Conservation (phyloP, 2,888 invertebrate genomes). For the Phalera bucephala region DNA sequence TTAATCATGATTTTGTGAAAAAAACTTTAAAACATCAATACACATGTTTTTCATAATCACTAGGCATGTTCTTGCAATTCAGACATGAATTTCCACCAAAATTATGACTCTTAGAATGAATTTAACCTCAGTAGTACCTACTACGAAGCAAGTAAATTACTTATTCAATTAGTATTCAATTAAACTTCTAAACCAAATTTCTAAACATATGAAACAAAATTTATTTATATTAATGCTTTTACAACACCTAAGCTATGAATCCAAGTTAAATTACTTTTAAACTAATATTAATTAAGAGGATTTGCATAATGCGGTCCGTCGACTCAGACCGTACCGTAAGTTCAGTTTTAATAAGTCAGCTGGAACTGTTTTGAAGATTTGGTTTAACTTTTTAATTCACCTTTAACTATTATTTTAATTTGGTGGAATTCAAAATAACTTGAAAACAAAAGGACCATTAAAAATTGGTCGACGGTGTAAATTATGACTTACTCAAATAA, state of each 20-base stretch:
- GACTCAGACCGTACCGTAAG: too few relatives aligned
- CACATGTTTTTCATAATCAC: too few relatives aligned
- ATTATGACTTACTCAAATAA: not conserved
- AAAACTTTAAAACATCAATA: too few relatives aligned
- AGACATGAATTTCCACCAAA: not conserved
- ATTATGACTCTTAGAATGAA: not conserved
- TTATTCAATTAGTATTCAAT: too few relatives aligned
- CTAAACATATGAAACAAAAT: constrained; percentile 16
- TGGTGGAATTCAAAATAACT: not conserved
- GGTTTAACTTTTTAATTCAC: constrained; percentile 18
- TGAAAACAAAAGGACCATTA: too few relatives aligned
- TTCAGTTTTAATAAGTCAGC: too few relatives aligned
- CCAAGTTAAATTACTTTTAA: too few relatives aligned
- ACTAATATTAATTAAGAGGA: constrained; percentile 44
- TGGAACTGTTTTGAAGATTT: constrained; percentile 26
- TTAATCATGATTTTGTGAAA: too few relatives aligned
- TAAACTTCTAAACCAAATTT: too few relatives aligned
- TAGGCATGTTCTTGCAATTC: not conserved
- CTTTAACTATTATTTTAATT: not conserved
- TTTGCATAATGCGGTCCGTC: too few relatives aligned
- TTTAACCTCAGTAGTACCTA: not conserved
- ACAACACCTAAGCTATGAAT: constrained; percentile 38
- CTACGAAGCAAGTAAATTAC: too few relatives aligned
- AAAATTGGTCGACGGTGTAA: too few relatives aligned
- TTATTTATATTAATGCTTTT: constrained; percentile 22